Evolutionary conservation across 1,140 invertebrate species (phyloP), one percentile per base, ranked within the genome.

Genomic region (Drosophila simulans): DNA sequence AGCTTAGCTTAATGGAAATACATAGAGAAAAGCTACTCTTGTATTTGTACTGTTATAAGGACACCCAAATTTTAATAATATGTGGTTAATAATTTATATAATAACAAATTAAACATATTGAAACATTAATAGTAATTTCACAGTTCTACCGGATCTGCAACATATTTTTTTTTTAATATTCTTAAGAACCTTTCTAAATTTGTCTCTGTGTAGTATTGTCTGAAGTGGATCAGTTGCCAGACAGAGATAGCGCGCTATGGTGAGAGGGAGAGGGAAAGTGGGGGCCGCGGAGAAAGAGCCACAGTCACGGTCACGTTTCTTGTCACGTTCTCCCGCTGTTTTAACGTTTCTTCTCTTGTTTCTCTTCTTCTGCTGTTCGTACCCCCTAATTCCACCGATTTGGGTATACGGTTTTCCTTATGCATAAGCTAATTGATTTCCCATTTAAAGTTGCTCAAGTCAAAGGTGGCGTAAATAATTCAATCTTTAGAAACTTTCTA

Each of bases 231-330:
- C 72, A 75, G 45, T 56, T 43, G n/a, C 53, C 17, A 60, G 51
- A 56, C 10, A 11, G 40, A 59, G 40, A 77, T 39, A 34, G 12
- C 31, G 27, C 39, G 17, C 5, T 37, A n/a, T 27, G 34, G n/a
- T 35, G 15, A 46, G 39, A 15, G 45, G n/a, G n/a, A 31, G 43
- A 4, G n/a, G 13, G 40, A 20, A 22, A 42, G 37, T 8, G 51
- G 34, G 15, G 8, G 54, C 25, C 25, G 20, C 11, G 48, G 43
- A 48, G 40, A 43, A 40, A 59, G 57, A 71, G 54, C 60, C 52
- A 65, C 71, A 89, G 85, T 89, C 84, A 89, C 80, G 85, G 84
- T 89, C 84, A 89, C 84, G 84, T 89, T 89, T 89, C 73, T 65
- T 64, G 80, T 89, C 84, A 89, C 85, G 84, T 89, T 89, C 77